Base-by-base conservation (phyloP, 37 sponge, comb jelly and placozoan species). In the Aplysina aerophoba region DNA sequence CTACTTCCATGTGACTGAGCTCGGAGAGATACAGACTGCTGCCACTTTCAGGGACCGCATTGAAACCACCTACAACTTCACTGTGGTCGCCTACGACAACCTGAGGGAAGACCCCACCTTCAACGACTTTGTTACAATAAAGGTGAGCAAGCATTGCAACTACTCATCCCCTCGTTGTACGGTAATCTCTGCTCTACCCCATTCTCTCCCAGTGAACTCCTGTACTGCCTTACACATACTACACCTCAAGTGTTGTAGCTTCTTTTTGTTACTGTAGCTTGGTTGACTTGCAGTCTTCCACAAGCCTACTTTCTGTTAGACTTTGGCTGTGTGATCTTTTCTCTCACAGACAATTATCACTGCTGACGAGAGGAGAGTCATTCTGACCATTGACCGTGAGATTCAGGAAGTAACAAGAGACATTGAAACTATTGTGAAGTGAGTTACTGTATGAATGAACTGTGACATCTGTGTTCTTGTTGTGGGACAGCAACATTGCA, bases 31-130 rank as follows among this genome's bases (percentile, higher is more conserved):
- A 75, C 31, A 21, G n/a, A 75, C 78, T 13, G 38, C 37, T 21
- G 78, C 78, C 25, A 75, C 53, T 21, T 75, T 75, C 21, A 40
- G 40, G 54, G 78, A 75, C 53, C 44, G 78, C n/a, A 41, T 75
- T 41, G 78, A 44, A 19, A 15, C 44, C 21, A 75, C 54, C 24
- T 75, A 50, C 54, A 75, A 75, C 54, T 75, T 75, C 25, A 75
- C 78, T 53, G 78, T 44, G 20, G 78, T 41, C 24, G 78, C 78
- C 40, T 75, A 53, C 40, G 78, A 75, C 78, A 75, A 75, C 53
- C n/a, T 44, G 25, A 17, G 54, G 41, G 34, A 1, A 31, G 71
- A 69, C 34, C 78, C 78, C 17, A 24, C 40, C 0, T 75, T 75
- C 54, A 75, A 24, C 12, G 78, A 75, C 53, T 75, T 75, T 75